phyloP scores from a whole-genome alignment of 2,797 vertebrate genomes.

The Pseudopleuronectes americanus region DNA sequence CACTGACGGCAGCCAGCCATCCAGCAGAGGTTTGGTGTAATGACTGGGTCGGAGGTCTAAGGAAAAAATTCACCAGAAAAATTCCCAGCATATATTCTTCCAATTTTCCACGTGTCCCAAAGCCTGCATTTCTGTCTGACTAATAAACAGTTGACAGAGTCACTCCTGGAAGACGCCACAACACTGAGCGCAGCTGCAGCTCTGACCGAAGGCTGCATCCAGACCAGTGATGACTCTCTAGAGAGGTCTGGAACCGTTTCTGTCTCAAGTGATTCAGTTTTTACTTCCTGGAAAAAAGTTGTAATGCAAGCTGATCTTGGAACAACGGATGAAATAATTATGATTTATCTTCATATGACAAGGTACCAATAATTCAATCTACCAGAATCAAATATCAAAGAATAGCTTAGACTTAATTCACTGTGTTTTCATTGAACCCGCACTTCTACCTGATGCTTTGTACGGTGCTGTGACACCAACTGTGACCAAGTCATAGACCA shows the following conservation, averaged over 20 bases:
- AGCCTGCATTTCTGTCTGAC: slow-evolving; percentile 66
- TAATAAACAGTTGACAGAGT: slow-evolving; percentile 72
- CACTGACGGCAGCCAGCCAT: slow-evolving; percentile 46
- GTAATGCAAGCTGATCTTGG: slow-evolving; percentile 9
- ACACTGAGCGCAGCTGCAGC: slow-evolving; percentile 56
- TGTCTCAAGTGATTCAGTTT: slow-evolving; percentile 58
- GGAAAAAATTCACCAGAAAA: slow-evolving; percentile 61
- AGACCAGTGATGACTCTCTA: slow-evolving; percentile 26
- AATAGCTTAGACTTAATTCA: not conserved
- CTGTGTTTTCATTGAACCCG: not conserved
- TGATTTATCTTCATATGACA: slow-evolving; percentile 9
- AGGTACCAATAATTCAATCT: too few species aligned
- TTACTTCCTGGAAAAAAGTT: slow-evolving; percentile 64
- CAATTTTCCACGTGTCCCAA: slow-evolving; percentile 61
- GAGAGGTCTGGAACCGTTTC: slow-evolving; percentile 46
- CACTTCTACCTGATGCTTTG: slow-evolving; percentile 5
- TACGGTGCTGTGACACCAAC: not conserved
- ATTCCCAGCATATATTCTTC: slow-evolving; percentile 58
- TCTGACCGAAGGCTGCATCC: slow-evolving; percentile 32
- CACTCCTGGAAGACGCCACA: slow-evolving; percentile 51
- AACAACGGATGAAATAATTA: slow-evolving; percentile 6
- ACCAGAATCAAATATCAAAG: too few species aligned
- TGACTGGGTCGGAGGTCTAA: slow-evolving; percentile 54
- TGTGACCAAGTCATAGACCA: not conserved
- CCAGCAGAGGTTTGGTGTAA: slow-evolving; percentile 62